A percentile compares a stretch with the other conserved stretches of the same genome.
Conservation (phyloP, 1,140 invertebrate genomes). For the Apocrypta bakeri region DNA sequence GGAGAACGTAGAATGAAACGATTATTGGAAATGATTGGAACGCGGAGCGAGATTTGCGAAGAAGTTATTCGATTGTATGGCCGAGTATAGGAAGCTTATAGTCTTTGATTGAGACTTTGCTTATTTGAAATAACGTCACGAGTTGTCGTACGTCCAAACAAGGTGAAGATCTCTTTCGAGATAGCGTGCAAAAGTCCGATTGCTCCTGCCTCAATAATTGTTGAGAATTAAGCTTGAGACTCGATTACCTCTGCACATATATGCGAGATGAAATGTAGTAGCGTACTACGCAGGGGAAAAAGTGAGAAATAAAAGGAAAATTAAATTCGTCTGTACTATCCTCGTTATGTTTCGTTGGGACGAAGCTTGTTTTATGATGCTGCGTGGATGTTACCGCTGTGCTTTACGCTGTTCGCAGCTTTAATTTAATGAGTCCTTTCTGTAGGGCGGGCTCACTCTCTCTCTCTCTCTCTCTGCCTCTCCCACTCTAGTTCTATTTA, state of each 20-base stretch:
- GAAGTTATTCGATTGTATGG: neutral
- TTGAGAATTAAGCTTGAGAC: no score
- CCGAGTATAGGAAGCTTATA: no score
- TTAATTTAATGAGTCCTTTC: constrained; percentile 14
- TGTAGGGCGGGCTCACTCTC: no score
- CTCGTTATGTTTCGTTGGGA: neutral
- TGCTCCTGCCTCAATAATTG: neutral
- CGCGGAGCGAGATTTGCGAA: neutral
- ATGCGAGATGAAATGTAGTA: neutral
- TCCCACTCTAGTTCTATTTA: no score
- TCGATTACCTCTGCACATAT: no score
- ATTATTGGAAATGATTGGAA: neutral
- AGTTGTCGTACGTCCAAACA: neutral
- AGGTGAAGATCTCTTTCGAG: neutral
- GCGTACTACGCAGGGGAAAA: neutral
- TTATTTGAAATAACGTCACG: neutral
- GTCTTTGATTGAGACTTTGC: neutral
- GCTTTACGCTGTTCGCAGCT: constrained; percentile 1
- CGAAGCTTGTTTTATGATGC: neutral
- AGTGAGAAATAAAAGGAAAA: neutral
- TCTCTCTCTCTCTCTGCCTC: no score
- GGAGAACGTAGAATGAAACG: neutral
- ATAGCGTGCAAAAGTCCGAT: neutral
- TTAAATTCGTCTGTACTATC: neutral
- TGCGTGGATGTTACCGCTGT: neutral